Conservation (phyloP, 2,888 invertebrate species). For the Anaspis maculata region DNA sequence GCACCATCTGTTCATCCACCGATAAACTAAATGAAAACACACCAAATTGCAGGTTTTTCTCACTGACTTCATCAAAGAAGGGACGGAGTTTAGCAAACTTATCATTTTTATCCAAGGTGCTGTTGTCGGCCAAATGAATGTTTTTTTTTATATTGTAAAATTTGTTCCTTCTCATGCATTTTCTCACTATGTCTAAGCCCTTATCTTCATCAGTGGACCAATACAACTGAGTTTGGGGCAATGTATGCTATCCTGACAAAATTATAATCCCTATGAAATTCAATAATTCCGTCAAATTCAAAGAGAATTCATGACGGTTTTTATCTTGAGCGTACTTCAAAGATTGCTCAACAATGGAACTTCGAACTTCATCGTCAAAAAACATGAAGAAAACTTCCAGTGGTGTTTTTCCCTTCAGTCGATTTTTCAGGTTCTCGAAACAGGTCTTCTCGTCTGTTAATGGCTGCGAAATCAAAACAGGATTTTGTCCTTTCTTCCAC, state of each 20-base stretch:
- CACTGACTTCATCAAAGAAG: conserved; percentile 20
- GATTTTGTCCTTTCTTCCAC: too few species aligned
- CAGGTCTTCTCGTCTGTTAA: too few species aligned
- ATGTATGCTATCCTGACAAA: conserved; percentile 7
- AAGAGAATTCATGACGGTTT: conserved; percentile 8
- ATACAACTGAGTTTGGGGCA: conserved; percentile 5
- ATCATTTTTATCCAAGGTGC: conserved; percentile 18
- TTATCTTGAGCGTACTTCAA: conserved; percentile 9
- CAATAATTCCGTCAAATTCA: neutral
- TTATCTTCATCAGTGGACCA: conserved; percentile 12
- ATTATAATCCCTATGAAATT: conserved; percentile 8
- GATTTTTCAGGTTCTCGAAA: conserved; percentile 6
- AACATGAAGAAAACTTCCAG: conserved; percentile 14
- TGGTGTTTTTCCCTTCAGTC: conserved; percentile 12
- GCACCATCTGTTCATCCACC: conserved; percentile 23
- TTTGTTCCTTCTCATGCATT: conserved; percentile 15
- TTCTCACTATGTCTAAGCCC: conserved; percentile 9
- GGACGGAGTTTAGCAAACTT: conserved; percentile 24
- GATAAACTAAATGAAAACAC: conserved; percentile 21
- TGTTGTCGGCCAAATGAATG: conserved; percentile 19
- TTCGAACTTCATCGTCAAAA: conserved; percentile 13
- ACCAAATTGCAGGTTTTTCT: conserved; percentile 20
- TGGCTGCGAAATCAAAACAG: too few species aligned
- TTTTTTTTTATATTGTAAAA: conserved; percentile 19
- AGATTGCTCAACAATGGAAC: conserved; percentile 9